Base-by-base conservation (phyloP, 2,113 vertebrate genomes). In the Megalops atlanticus region DNA sequence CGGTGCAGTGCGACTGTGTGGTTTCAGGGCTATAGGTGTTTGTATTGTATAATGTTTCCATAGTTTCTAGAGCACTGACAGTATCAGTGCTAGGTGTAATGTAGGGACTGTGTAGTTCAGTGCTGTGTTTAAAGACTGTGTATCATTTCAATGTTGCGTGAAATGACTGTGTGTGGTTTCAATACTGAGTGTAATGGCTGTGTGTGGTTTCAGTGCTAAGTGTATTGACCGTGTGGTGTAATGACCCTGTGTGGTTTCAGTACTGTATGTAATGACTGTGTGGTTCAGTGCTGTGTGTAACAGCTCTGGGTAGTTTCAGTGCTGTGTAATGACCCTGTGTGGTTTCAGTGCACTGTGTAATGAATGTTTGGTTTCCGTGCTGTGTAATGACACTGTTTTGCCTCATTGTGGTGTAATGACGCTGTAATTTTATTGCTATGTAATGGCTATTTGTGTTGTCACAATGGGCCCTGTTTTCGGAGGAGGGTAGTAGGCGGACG, bases 391-490 rank as follows among this genome's bases (percentile, higher is more conserved):
- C 54, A 45, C 12, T 21, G 27, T 24, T 11, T 38, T 1, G 38
- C 38, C 18, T 15, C 41, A 21, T 11, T 76, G 14, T 11, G 4
- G 33, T 18, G 52, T 58, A 76, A 49, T 45, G 74, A 40, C 16
- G 11, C 6, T 33, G n/a, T n/a, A n/a, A n/a, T n/a, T n/a, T n/a
- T n/a, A n/a, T n/a, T n/a, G n/a, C n/a, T n/a, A n/a, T n/a, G n/a
- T n/a, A n/a, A n/a, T n/a, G n/a, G n/a, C n/a, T n/a, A n/a, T n/a
- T n/a, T n/a, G n/a, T n/a, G n/a, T n/a, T n/a, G n/a, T n/a, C 24
- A 14, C 31, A 81, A 15, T 75, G 73, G 47, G 41, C 80, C 80
- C 18, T 78, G 54, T 80, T 78, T 74, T 54, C 58, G 74, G 36
- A 54, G 11, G 77, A 39, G 76, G 39, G 10, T 33, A 40, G 10